A percentile compares a stretch with the other conserved stretches of the same genome.
These are phyloP conservation scores for Coracias cyanogaster DNA, from an alignment of 2,797 vertebrate genomes.

Conservation along the genomic window DNA sequence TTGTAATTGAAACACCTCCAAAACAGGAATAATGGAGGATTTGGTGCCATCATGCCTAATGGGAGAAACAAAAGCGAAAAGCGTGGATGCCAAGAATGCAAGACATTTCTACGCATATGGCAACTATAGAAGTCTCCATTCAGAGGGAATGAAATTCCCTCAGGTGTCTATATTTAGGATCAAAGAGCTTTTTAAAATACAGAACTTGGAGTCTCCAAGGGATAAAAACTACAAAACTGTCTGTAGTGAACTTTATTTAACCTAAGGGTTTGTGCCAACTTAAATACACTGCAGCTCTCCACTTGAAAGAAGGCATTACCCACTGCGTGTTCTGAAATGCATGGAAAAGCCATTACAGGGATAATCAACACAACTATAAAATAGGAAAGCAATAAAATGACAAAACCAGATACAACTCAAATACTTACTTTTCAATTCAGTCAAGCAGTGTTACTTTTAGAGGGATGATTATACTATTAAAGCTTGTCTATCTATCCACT, in stretches of 20 bases:
- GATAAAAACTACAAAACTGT: constrained; percentile 74
- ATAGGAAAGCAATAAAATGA: constrained; percentile 77
- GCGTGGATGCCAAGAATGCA: constrained; percentile 62
- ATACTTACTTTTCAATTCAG: constrained; percentile 40
- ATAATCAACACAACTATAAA: constrained; percentile 80
- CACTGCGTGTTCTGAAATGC: constrained; percentile 70
- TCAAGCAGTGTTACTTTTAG: constrained; percentile 45
- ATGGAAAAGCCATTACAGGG: constrained; percentile 86
- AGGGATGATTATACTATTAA: constrained; percentile 47
- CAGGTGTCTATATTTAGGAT: constrained; percentile 79
- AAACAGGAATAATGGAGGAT: constrained; percentile 31
- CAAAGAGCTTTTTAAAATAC: constrained; percentile 78
- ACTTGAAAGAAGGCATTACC: constrained; percentile 77
- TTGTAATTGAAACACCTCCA: constrained; percentile 35
- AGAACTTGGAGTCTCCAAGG: constrained; percentile 76
- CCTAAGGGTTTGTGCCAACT: constrained; percentile 79
- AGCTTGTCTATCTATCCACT: constrained; percentile 50
- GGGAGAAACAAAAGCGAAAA: constrained; percentile 5
- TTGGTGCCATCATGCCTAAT: constrained; percentile 23
- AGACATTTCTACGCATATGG: constrained; percentile 69
- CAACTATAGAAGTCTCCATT: constrained; percentile 65
- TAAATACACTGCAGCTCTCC: constrained; percentile 77
- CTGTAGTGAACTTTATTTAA: constrained; percentile 80
- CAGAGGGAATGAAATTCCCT: constrained; percentile 72
- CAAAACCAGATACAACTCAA: constrained; percentile 80